Evolutionary conservation across 1,140 invertebrate genomes (phyloP).

Genomic region (Paralvinella palmiformis): DNA sequence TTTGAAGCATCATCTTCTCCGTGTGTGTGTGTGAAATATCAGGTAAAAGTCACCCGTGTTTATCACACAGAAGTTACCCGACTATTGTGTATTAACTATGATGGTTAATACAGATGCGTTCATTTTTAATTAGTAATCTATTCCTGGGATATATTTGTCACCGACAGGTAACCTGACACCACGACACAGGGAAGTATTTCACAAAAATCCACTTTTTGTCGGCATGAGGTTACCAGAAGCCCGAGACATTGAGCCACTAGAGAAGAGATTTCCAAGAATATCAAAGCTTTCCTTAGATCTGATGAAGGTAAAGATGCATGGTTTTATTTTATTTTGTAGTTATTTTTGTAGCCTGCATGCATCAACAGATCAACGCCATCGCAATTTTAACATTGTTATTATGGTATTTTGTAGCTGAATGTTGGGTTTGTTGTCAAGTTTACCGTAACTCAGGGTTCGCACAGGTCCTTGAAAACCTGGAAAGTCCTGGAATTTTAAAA

Average conservation of each 20-base stretch:
- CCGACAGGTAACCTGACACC: constrained; percentile 49
- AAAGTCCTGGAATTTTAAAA: too few relatives aligned
- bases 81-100: not conserved
- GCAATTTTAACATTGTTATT: too few relatives aligned
- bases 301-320: constrained; percentile 41
- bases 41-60: not conserved
- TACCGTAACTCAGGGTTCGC: too few relatives aligned
- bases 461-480: too few relatives aligned
- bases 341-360: too few relatives aligned
- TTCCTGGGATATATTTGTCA: not conserved
- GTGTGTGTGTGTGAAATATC: not conserved
- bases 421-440: too few relatives aligned
- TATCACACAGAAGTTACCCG: not conserved
- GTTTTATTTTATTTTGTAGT: too few relatives aligned
- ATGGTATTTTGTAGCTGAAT: too few relatives aligned
- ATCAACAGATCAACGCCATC: too few relatives aligned
- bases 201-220: constrained; percentile 55
- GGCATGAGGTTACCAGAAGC: constrained; percentile 50
- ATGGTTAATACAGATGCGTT: not conserved
- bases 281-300: constrained; percentile 55
- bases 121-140: not conserved
- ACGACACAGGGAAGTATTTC: constrained; percentile 61
- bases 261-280: constrained; percentile 56
- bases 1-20: not conserved
- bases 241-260: constrained; percentile 44